These are phyloP conservation scores for Adelosebastes latens DNA, from an alignment of 2,797 vertebrate genomes.

Conservation along the genomic window DNA sequence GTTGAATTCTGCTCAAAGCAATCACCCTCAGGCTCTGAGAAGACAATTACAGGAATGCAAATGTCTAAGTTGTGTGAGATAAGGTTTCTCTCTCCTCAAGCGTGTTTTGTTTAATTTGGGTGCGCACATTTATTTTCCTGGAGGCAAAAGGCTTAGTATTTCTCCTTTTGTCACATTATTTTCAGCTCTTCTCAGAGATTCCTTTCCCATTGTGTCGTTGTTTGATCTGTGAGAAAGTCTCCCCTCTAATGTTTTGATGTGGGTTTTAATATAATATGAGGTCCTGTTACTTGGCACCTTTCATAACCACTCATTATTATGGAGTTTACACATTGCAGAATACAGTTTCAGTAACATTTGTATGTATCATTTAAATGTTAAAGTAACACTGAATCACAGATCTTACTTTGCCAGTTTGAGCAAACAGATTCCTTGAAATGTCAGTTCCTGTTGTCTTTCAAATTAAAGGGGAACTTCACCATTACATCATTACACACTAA, in stretches of 20 bases:
- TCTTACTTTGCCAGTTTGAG: too few species aligned
- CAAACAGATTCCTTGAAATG: background rate
- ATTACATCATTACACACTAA: background rate
- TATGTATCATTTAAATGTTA: too few species aligned
- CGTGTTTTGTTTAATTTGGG: constrained; percentile 27
- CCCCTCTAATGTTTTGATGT: background rate
- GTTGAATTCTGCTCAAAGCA: constrained; percentile 35
- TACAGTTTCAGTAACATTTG: background rate
- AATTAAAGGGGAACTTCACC: background rate
- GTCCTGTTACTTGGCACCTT: background rate
- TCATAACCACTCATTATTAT: constrained; percentile 3
- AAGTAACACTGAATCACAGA: too few species aligned
- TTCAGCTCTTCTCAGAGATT: constrained; percentile 38
- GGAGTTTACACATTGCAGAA: background rate
- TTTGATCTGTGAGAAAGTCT: constrained; percentile 38
- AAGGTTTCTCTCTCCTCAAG: constrained; percentile 37
- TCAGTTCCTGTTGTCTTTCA: background rate
- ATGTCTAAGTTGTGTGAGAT: constrained; percentile 53
- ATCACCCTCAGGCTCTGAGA: constrained; percentile 6
- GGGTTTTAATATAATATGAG: background rate
- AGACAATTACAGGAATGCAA: constrained; percentile 56
- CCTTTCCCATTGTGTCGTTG: background rate
- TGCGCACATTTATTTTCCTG: constrained; percentile 41
- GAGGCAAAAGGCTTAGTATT: constrained; percentile 10
- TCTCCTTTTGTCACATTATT: constrained; percentile 16